These are phyloP conservation scores for Andrena hattorfiana DNA, from an alignment of 2,888 invertebrate species.

Conservation along the genomic window DNA sequence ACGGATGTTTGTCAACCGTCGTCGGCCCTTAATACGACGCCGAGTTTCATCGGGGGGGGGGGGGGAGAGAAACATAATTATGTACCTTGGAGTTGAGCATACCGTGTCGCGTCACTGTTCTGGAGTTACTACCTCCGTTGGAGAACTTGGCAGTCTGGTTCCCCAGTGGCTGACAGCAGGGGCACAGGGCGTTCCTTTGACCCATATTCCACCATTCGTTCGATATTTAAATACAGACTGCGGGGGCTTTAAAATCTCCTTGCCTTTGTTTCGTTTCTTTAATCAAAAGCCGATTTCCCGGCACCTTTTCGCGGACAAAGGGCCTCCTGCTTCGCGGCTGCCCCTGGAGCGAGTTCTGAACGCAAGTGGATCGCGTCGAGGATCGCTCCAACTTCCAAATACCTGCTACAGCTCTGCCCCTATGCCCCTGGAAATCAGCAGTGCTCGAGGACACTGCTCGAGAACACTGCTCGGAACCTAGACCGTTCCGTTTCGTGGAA, in stretches of 20 bases:
- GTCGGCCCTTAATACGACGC: too few relatives aligned
- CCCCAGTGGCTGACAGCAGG: neutral
- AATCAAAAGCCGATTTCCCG: conserved; percentile 34
- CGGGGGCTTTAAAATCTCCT: neutral
- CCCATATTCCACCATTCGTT: conserved; percentile 35
- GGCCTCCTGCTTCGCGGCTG: neutral
- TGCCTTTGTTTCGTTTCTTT: conserved; percentile 25
- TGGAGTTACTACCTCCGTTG: neutral
- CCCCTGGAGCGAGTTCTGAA: neutral
- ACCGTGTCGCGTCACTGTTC: conserved; percentile 22
- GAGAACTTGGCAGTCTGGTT: conserved; percentile 10
- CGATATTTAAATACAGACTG: conserved; percentile 34
- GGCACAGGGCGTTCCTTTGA: conserved; percentile 15
- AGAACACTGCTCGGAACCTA: too few relatives aligned
- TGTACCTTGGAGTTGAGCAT: conserved; percentile 6
- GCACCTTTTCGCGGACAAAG: conserved; percentile 29
- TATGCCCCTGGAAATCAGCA: neutral
- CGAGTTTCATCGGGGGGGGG: too few relatives aligned
- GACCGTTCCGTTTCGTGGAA: neutral
- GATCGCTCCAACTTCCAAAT: conserved; percentile 27
- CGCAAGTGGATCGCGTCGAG: conserved; percentile 1
- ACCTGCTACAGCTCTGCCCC: neutral
- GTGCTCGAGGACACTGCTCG: neutral
- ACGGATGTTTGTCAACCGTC: neutral
- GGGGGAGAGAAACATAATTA: neutral